Evolutionary conservation across 1,140 invertebrate genomes (phyloP), one percentile per base, ranked within the genome.

Genomic region (Aphelenchoides besseyi): DNA sequence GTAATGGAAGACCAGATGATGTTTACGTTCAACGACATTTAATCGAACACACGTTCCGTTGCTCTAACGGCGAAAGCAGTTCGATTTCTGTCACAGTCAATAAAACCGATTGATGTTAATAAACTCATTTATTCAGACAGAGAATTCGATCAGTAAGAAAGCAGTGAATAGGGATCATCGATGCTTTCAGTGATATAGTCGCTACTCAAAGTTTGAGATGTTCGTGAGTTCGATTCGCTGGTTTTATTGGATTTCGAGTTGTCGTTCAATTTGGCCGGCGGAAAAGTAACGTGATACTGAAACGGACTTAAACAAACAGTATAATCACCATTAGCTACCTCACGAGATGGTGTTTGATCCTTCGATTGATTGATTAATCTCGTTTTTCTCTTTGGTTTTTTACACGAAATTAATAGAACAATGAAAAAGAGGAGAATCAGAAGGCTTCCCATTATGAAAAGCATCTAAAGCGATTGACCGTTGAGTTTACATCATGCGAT

Each of bases 111-210:
- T 48, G 12, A 12, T 48, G 41, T 48, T 48, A 48, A 48, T 48
- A 48, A 48, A 48, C 41, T 23, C 41, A 23, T 48, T 48, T 48
- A 48, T 48, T 48, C 41, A n/a, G n/a, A n/a, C n/a, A n/a, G n/a
- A n/a, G n/a, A n/a, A 23, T 48, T 48, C 41, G 41, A 48, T 48
- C 41, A 48, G 23, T 48, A 48, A 48, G 41, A 48, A 48, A 48
- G 41, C 41, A 48, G 23, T 23, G 41, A 48, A 23, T 48, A 48
- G 41, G 41, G 41, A 48, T 48, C 41, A 16, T 48, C 41, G 41
- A 48, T 12, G 41, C 23, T 48, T 23, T 48, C 41, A 48, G 41
- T 23, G 41, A n/a, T 48, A 23, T 48, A 12, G 41, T 48, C 12
- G 41, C 41, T 23, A 23, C 41, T 48, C 41, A 48, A n/a, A 48